phyloP scores from a whole-genome alignment of 2,797 vertebrate species.

The Cynopterus sphinx region DNA sequence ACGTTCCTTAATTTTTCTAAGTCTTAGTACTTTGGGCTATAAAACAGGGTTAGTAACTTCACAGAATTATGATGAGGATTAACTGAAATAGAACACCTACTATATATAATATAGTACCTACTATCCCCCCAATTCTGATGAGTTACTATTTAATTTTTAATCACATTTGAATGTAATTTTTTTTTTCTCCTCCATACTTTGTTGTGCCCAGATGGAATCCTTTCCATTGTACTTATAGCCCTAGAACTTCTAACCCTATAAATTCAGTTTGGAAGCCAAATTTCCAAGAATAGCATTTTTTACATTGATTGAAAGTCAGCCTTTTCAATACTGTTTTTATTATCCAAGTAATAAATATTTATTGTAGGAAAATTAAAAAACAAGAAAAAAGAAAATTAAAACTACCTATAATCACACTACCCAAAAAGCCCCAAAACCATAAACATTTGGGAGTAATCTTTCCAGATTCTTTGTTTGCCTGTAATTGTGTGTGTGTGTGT shows the following conservation, averaged over 20 bases:
- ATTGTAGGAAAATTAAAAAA: slow-evolving; percentile 21
- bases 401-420: not conserved
- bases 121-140: not conserved
- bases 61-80: not conserved
- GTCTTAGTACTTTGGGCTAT: not conserved
- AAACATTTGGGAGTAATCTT: not conserved
- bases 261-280: not conserved
- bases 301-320: not conserved
- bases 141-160: slow-evolving; percentile 36
- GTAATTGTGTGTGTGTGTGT: not conserved
- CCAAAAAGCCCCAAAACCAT: not conserved
- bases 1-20: not conserved
- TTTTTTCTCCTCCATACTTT: not conserved
- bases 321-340: not conserved
- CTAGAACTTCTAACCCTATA: slow-evolving; percentile 32
- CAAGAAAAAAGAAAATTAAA: not conserved
- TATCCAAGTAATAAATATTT: slow-evolving; percentile 11
- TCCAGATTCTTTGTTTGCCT: not conserved
- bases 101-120: not conserved
- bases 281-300: slow-evolving; percentile 28
- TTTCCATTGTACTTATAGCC: not conserved
- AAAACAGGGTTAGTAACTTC: not conserved
- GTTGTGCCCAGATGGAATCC: not conserved
- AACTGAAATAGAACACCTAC: not conserved
- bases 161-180: not conserved